Conservation (phyloP, 2,888 invertebrate species). For the Cepaea hortensis region DNA sequence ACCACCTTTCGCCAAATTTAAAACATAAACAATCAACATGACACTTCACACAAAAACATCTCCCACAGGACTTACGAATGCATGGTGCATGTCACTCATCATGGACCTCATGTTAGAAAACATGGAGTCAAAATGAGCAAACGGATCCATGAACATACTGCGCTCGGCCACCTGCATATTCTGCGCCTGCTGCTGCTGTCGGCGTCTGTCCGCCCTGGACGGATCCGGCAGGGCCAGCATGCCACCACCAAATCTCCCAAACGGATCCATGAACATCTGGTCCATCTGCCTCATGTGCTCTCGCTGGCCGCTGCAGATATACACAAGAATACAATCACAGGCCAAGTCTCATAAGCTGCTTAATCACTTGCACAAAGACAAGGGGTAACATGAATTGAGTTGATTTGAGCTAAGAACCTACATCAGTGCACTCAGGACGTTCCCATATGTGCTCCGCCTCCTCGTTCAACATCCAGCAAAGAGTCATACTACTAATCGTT, state of each 20-base stretch:
- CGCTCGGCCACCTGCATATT: conserved; percentile 44
- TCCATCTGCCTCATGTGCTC: conserved; percentile 65
- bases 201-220: conserved; percentile 23
- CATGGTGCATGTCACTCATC: conserved; percentile 66
- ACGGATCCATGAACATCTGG: conserved; percentile 57
- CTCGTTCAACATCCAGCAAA: too few species aligned
- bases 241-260: conserved; percentile 49
- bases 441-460: too few species aligned
- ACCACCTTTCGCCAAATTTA: too few species aligned
- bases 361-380: neutral
- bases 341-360: conserved; percentile 5
- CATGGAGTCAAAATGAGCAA: conserved; percentile 61
- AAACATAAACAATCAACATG: too few species aligned
- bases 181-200: conserved; percentile 48
- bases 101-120: conserved; percentile 68
- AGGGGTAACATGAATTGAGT: neutral
- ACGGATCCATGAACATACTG: conserved; percentile 46
- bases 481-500: too few species aligned
- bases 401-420: too few species aligned
- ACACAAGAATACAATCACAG: neutral
- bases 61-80: conserved; percentile 63
- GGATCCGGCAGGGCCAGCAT: neutral
- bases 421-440: too few species aligned
- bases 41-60: too few species aligned
- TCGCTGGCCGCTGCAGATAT: conserved; percentile 51